Percentiles rank a stretch among this genome's conserved stretches.
Evolutionary conservation across 2,888 invertebrate genomes (phyloP).

Genomic region (Autographa gamma): DNA sequence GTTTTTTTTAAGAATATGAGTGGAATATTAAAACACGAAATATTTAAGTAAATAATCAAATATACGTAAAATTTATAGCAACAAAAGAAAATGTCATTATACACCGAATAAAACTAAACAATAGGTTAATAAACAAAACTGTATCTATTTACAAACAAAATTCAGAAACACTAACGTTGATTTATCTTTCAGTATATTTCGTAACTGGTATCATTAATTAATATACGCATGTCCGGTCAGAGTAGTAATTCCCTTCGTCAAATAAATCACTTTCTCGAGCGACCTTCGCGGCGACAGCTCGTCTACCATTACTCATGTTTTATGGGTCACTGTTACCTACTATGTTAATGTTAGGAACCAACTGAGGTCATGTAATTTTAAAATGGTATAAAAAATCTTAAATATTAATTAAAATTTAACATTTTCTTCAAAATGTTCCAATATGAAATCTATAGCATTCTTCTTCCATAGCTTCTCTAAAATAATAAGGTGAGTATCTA

Average conservation of each 20-base stretch:
- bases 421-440: too few relatives aligned
- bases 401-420: not conserved
- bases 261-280: constrained; percentile 41
- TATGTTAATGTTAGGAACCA: constrained; percentile 11
- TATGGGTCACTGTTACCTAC: constrained; percentile 17
- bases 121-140: too few relatives aligned
- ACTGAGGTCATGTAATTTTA: too few relatives aligned
- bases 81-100: too few relatives aligned
- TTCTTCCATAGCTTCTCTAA: too few relatives aligned
- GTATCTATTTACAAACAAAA: constrained; percentile 2
- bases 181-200: not conserved
- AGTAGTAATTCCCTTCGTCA: constrained; percentile 36
- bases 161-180: constrained; percentile 4
- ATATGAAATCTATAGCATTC: too few relatives aligned
- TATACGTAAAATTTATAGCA: too few relatives aligned
- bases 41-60: too few relatives aligned
- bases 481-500: too few relatives aligned
- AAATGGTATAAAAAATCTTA: not conserved
- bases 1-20: not conserved
- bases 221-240: constrained; percentile 18
- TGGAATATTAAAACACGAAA: too few relatives aligned
- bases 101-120: too few relatives aligned
- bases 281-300: constrained; percentile 42
- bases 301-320: constrained; percentile 47
- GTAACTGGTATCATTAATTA: constrained; percentile 34